Evolutionary conservation across 2,797 vertebrate species (phyloP), one percentile per base, ranked within the genome.

Genomic region (Peromyscus nudipes): DNA sequence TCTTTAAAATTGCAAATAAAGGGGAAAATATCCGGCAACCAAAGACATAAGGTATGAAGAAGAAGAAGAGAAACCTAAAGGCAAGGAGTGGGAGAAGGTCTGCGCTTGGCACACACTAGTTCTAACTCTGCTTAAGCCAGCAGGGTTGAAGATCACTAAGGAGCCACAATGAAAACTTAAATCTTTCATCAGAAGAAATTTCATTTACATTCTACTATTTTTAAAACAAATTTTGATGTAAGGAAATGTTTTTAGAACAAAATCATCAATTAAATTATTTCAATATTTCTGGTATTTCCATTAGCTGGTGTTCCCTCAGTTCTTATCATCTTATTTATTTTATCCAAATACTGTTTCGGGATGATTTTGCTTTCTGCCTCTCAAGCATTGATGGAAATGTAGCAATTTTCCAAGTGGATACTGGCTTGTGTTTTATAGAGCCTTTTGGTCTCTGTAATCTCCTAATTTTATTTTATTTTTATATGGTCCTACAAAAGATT

Each of bases 11-110:
- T 12, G 3, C 3, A 57, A 57, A 60, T 23, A 57, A 60, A 23
- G n/a, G 4, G 16, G 6, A 29, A 88, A 40, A n/a, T n/a, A 31
- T 60, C 3, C 4, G 16, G 64, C n/a, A 75, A 60, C 3, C 23
- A n/a, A n/a, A 17, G 8, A 71, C 25, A 86, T 69, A 86, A 4
- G 8, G 2, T 37, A n/a, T 27, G 23, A 52, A 49, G 34, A 25
- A 0, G 4, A 25, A 0, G 4, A n/a, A 69, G 7, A 6, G 31
- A 9, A 49, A 1, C 31, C 14, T 4, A 27, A 49, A 86, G 34
- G 1, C 21, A 10, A 27, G 65, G 4, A 71, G 4, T 3, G 1
- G 34, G 13, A 55, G 12, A 23, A 6, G 19, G 6, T 17, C 21
- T 86, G 8, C 3, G 34, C 65, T 10, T 71, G 21, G 12, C 3